phyloP scores from a whole-genome alignment of 2,888 invertebrate species.

The Platycheirus rosarum region DNA sequence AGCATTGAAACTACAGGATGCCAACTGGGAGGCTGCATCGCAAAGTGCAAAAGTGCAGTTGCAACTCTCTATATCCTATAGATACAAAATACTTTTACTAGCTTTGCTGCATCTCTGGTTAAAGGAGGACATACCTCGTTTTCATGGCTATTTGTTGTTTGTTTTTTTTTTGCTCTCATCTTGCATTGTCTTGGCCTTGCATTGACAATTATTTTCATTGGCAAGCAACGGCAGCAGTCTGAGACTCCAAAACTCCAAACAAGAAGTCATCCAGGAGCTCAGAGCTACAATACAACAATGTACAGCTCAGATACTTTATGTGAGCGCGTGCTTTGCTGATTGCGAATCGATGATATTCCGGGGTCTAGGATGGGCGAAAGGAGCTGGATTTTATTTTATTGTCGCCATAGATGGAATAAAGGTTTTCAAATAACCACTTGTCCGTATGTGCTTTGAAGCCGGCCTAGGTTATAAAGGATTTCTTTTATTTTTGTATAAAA shows the following conservation, averaged over 20 bases:
- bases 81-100: not conserved
- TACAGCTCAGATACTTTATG: conserved; percentile 75
- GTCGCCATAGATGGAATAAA: conserved; percentile 44
- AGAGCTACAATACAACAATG: conserved; percentile 25
- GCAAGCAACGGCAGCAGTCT: conserved; percentile 56
- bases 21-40: conserved; percentile 40
- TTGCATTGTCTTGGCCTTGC: conserved; percentile 73
- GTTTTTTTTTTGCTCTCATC: conserved; percentile 32
- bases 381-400: conserved; percentile 71
- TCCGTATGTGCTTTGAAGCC: no score
- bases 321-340: conserved; percentile 76
- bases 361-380: conserved; percentile 54
- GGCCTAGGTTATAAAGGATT: no score
- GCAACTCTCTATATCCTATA: conserved; percentile 23
- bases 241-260: conserved; percentile 23
- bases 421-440: conserved; percentile 4
- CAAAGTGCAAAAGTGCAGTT: conserved; percentile 71
- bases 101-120: conserved; percentile 1
- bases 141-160: conserved; percentile 20
- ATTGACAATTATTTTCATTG: conserved; percentile 75
- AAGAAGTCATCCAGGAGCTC: not conserved
- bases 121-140: conserved; percentile 57
- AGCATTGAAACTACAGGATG: conserved; percentile 70
- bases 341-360: conserved; percentile 69
- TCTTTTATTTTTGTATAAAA: no score